Evolutionary conservation across 2,888 invertebrate genomes (phyloP), one percentile per base, ranked within the genome.

Genomic region (Eupithecia abbreviata): DNA sequence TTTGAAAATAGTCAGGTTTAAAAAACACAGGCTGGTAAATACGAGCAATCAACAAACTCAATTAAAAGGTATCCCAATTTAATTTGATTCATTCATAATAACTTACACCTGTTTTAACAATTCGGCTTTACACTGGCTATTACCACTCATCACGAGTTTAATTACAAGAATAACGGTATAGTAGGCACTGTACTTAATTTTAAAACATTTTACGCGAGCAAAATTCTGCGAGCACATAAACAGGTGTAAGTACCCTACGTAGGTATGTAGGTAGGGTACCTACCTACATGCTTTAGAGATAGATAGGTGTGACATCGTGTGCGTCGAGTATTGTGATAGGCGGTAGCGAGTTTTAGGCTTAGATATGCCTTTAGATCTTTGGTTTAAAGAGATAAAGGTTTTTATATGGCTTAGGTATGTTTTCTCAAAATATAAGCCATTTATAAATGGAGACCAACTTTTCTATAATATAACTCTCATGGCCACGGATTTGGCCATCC

Each of bases 131-230:
- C 51, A 30, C 30, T 55, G 69, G 45, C 18, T 13, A 75, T 71
- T 68, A 76, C 51, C 43, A 69, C 66, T 77, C 76, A 77, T 77
- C 71, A 77, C 51, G 71, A 67, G 70, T 73, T 79, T 75, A 80
- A 82, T 80, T 80, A 66, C 73, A 71, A 78, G 73, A 75, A 72
- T 73, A 80, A 77, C 73, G 75, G 43, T 75, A 77, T 70, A 70
- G 65, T 41, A 55, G 43, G 74, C 80, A 80, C 69, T 42, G 42
- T 42, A 66, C 41, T 66, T 62, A 43, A 82, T 83, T 81, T 79
- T 77, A 75, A 72, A 77, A 65, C 78, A 77, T 81, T 78, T 45
- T 77, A 78, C 67, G 71, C 12, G 72, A 80, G 77, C 76, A 72
- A 76, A 75, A 81, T 79, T 78, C 76, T 80, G 72, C 77, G 74